A percentile compares a stretch with the other conserved stretches of the same genome.
phyloP scores from a whole-genome alignment of 2,888 invertebrate genomes.

The Adelphocoris suturalis region DNA sequence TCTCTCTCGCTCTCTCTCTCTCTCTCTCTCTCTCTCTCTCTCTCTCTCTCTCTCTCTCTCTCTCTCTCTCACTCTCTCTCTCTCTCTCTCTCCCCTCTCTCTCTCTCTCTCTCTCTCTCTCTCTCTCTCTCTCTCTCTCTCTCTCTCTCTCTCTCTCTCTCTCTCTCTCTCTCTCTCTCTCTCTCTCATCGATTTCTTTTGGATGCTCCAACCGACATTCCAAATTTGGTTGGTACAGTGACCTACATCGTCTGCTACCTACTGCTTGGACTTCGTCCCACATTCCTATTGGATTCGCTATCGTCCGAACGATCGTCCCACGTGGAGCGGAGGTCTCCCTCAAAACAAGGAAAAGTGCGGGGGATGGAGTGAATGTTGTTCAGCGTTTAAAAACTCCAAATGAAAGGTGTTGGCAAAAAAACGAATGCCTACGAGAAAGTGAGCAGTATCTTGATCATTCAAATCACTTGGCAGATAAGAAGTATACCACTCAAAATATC shows the following conservation, averaged over 20 bases:
- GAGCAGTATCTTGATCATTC: background rate
- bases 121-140: no score
- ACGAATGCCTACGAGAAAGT: background rate
- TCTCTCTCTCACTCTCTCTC: background rate
- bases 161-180: no score
- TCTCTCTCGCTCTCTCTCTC: no score
- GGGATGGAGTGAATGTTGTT: background rate
- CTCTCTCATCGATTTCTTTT: background rate
- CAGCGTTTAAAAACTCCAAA: background rate
- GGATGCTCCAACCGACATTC: background rate
- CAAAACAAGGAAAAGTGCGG: conserved; percentile 19
- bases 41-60: background rate
- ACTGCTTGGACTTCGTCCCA: background rate
- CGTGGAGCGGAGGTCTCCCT: background rate
- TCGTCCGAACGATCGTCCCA: background rate
- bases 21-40: background rate
- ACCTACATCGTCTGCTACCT: background rate
- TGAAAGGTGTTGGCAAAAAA: background rate
- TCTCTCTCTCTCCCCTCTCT: background rate
- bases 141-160: no score
- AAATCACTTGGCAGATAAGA: background rate
- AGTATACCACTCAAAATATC: no score
- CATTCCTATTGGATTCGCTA: background rate
- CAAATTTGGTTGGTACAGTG: background rate
- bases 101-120: no score